Evolutionary conservation across 1,140 invertebrate species (phyloP), one percentile per base, ranked within the genome.

Genomic region (Olivierus martensii): DNA sequence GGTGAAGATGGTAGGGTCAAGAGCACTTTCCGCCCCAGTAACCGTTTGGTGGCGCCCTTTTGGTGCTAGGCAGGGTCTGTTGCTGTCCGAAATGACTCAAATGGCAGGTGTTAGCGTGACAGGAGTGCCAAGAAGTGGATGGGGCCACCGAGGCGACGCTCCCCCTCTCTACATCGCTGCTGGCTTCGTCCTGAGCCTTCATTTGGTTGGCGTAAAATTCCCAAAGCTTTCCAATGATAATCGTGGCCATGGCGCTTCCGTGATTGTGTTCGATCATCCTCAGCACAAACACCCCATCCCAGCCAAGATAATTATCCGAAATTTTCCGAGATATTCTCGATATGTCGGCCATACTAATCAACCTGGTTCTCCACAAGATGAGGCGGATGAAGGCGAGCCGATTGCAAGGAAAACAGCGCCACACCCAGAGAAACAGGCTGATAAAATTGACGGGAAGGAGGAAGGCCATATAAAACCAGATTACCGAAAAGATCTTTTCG

Each of bases 401-500:
- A 34, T 65, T 65, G 54, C 64, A 66, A 12, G 60, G 61, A 51
- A 67, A 65, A 35, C 59, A 65, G 2, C 68, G 66, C 62, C 71
- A 73, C 41, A 69, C 51, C 70, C 70, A 71, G 18, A 65, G 60
- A 7, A 67, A 47, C 41, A 70, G 59, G 39, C 62, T 63, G 52
- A 67, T 57, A 37, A 65, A 59, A 49, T 71, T 69, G 28, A 70
- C 59, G 11, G 68, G 68, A 36, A 69, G 58, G 14, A 69, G 52
- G 47, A 69, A 55, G 12, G 66, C 69, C 41, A 70, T 61, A 60
- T 67, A 71, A 54, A 71, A 71, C 69, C 69, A 71, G 38, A 71
- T 63, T 48, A 71, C 65, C 4, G 66, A 65, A 53, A 73, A 75
- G 52, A 75, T 74, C 59, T 75, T 75, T 61, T 75, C 74, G 61